phyloP scores from a whole-genome alignment of 2,113 vertebrate genomes.

The Plecturocebus donacophilus region DNA sequence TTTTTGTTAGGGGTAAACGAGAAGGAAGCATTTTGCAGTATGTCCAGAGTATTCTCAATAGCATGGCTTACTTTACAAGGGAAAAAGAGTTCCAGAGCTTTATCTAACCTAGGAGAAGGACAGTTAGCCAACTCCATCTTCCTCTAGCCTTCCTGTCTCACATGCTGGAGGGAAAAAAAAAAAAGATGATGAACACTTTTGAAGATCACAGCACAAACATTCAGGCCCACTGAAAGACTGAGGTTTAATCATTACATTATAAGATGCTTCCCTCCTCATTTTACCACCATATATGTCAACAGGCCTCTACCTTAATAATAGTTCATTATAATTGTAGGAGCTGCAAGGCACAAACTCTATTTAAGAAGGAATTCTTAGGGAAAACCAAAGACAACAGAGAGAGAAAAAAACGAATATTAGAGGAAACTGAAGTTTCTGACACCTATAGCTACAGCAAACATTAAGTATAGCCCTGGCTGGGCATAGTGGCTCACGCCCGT shows the following conservation, averaged over 20 bases:
- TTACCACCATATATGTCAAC: neutral
- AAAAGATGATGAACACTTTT: neutral
- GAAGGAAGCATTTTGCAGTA: neutral
- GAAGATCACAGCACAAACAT: neutral
- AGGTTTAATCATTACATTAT: neutral
- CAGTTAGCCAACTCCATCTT: neutral
- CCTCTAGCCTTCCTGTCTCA: neutral
- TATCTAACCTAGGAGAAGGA: neutral
- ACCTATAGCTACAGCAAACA: neutral
- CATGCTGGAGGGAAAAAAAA: too few species aligned
- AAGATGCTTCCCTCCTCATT: neutral
- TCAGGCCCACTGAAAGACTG: neutral
- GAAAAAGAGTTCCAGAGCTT: neutral
- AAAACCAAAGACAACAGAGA: neutral
- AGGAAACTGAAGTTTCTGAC: neutral
- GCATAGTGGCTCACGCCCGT: accelerated
- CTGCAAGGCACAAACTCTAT: neutral
- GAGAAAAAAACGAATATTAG: neutral
- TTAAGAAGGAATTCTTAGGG: neutral
- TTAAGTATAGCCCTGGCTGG: neutral
- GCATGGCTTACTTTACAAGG: neutral
- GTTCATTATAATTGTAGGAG: neutral
- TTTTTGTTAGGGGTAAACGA: neutral
- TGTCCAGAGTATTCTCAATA: neutral
- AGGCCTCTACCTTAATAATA: neutral